A percentile compares a stretch with the other conserved stretches of the same genome.
Evolutionary conservation across 2,797 vertebrate genomes (phyloP).

Genomic region (Melanogrammus aeglefinus): DNA sequence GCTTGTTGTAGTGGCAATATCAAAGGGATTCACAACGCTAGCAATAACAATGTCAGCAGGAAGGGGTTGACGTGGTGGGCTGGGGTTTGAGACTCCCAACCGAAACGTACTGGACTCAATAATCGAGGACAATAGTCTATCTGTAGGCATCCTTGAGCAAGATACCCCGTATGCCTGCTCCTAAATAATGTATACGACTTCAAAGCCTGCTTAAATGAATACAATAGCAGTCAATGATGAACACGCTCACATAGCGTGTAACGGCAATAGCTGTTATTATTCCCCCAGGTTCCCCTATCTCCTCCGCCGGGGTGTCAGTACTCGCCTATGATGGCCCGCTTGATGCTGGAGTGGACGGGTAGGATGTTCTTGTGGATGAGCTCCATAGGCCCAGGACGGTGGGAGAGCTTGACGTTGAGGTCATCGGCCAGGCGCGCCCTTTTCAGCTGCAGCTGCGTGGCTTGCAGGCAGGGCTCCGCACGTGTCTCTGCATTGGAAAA

Average conservation of each 20-base stretch:
- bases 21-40: not conserved
- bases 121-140: not conserved
- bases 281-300: not conserved
- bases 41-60: not conserved
- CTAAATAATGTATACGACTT: not conserved
- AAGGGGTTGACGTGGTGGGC: not conserved
- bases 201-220: not conserved
- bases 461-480: conserved; percentile 68
- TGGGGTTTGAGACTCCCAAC: not conserved
- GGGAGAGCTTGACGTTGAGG: conserved; percentile 88
- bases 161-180: not conserved
- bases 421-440: conserved; percentile 84
- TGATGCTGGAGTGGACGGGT: conserved; percentile 80
- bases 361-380: conserved; percentile 91
- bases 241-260: not conserved
- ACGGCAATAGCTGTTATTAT: not conserved
- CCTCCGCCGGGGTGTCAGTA: not conserved
- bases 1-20: too few relatives aligned
- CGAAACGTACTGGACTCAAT: not conserved
- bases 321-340: conserved; percentile 61
- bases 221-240: not conserved
- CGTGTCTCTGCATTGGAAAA: conserved; percentile 61
- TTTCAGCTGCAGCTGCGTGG: conserved; percentile 91
- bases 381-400: conserved; percentile 87
- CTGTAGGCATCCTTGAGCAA: not conserved